phyloP scores from a whole-genome alignment of 2,797 vertebrate genomes.

The Sandelia bainsii region DNA sequence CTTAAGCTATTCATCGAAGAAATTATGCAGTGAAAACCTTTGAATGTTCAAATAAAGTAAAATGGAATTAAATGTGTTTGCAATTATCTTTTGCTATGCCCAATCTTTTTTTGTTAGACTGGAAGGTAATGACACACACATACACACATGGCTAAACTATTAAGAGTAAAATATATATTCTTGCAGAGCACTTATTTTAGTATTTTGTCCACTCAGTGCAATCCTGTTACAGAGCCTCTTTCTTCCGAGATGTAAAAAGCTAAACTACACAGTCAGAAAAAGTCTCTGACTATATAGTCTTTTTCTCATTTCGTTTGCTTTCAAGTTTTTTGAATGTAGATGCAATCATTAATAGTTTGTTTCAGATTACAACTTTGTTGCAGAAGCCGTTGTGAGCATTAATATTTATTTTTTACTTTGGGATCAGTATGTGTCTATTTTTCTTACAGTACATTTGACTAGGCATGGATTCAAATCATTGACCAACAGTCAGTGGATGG shows the following conservation, averaged over 20 bases:
- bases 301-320: not conserved
- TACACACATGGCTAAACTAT: not conserved
- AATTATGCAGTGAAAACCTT: constrained; percentile 2
- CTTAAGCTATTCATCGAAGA: constrained; percentile 35
- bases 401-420: too few relatives aligned
- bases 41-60: constrained; percentile 17
- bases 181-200: too few relatives aligned
- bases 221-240: not conserved
- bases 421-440: too few relatives aligned
- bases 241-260: not conserved
- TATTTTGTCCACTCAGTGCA: not conserved
- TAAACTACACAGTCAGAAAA: not conserved
- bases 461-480: not conserved
- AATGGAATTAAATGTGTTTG: constrained; percentile 11
- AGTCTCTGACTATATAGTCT: not conserved
- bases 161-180: not conserved
- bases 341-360: not conserved
- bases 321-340: not conserved
- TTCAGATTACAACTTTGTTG: not conserved
- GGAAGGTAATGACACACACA: constrained; percentile 1
- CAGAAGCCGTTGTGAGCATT: too few relatives aligned
- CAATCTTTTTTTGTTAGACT: not conserved
- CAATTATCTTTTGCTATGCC: not conserved
- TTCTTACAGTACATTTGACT: not conserved
- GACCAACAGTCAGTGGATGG: not conserved